A percentile compares a stretch with the other conserved stretches of the same genome.
These are phyloP conservation scores for Holothuria glaberrima DNA, from an alignment of 35 echinoderm and acorn worm species.

Conservation along the genomic window DNA sequence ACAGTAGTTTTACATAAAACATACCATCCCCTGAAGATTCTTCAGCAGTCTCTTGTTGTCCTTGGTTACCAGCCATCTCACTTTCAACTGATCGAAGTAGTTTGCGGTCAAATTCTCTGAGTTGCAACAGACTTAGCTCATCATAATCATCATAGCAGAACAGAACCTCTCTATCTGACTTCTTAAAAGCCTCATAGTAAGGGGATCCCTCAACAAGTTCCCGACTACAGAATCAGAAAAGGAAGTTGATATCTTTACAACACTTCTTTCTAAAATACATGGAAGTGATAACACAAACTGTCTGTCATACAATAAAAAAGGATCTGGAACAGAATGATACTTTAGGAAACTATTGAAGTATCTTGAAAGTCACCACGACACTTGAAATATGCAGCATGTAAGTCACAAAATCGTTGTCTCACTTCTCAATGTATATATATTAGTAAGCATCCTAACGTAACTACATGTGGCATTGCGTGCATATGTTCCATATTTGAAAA, in stretches of 20 bases:
- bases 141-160: constrained; percentile 99
- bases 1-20: no score
- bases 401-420: no score
- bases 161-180: constrained; percentile 78
- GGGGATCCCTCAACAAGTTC: constrained; percentile 89
- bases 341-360: not conserved
- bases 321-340: not conserved
- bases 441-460: no score
- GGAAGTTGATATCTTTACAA: not conserved
- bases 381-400: no score
- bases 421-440: no score
- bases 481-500: no score
- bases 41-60: not conserved
- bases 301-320: not conserved
- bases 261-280: not conserved
- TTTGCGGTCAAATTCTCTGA: constrained; percentile 97
- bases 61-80: constrained; percentile 77
- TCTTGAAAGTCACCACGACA: no score
- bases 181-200: constrained; percentile 89
- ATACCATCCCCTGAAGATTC: not conserved
- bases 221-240: constrained; percentile 55
- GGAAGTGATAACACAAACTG: not conserved
- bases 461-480: no score
- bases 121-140: constrained; percentile 89
- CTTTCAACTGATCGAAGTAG: constrained; percentile 89